phyloP scores from a whole-genome alignment of 2,888 invertebrate genomes.

The Melikaiella ostensackeni region DNA sequence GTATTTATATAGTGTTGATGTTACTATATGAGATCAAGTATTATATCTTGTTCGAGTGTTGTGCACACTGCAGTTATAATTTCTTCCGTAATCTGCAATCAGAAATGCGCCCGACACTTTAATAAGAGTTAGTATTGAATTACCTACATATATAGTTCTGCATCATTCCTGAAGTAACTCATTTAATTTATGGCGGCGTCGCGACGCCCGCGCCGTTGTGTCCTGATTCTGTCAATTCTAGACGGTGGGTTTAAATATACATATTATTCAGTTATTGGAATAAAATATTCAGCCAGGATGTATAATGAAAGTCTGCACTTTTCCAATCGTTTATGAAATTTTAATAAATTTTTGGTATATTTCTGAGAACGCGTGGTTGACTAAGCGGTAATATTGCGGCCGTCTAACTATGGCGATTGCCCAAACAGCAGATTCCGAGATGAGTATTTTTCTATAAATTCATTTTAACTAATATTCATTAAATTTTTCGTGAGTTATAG shows the following conservation, averaged over 20 bases:
- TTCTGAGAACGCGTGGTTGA: too few relatives aligned
- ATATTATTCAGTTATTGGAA: slow-evolving; percentile 67
- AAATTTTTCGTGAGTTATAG: too few relatives aligned
- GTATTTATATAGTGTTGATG: background rate
- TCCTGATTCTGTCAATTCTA: slow-evolving; percentile 74
- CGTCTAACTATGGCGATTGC: too few relatives aligned
- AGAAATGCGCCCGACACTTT: slow-evolving; percentile 52
- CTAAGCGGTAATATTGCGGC: too few relatives aligned
- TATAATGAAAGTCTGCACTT: slow-evolving; percentile 59
- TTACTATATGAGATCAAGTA: background rate
- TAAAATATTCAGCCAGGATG: slow-evolving; percentile 68
- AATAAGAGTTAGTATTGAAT: slow-evolving; percentile 68
- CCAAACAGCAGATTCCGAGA: too few relatives aligned
- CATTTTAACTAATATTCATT: too few relatives aligned
- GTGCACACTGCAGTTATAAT: background rate
- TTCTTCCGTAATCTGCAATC: background rate
- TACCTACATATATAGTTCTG: slow-evolving; percentile 64
- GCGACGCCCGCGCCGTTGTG: slow-evolving; percentile 71
- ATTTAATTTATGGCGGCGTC: slow-evolving; percentile 73
- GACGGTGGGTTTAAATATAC: slow-evolving; percentile 68
- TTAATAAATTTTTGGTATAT: too few relatives aligned
- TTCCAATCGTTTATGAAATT: too few relatives aligned
- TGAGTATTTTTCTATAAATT: too few relatives aligned
- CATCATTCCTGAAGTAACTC: slow-evolving; percentile 70
- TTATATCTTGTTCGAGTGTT: background rate